These are phyloP conservation scores for Artibeus lituratus DNA, from an alignment of 2,797 vertebrate species.

Conservation along the genomic window DNA sequence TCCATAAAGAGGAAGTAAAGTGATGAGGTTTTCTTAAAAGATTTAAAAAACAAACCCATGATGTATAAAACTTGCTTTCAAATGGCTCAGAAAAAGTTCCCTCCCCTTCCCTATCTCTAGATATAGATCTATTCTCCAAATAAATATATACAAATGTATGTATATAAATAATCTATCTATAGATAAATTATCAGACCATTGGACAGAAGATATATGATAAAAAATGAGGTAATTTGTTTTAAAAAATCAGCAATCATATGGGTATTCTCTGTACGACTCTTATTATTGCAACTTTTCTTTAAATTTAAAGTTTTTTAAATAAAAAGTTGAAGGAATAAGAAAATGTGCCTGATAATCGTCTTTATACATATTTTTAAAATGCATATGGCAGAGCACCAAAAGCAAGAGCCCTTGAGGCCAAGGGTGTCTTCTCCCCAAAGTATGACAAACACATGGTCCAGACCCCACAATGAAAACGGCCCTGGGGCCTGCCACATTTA, in stretches of 20 bases:
- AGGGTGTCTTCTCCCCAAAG: not conserved
- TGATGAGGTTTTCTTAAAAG: not conserved
- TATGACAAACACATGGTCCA: not conserved
- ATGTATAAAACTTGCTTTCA: not conserved
- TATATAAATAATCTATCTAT: not conserved
- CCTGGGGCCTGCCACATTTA: not conserved
- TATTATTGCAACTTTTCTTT: not conserved
- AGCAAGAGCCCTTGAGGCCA: not conserved
- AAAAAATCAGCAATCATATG: not conserved
- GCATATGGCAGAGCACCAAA: not conserved
- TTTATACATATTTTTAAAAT: not conserved
- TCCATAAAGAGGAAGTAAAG: not conserved
- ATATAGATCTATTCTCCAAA: not conserved
- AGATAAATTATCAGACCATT: not conserved
- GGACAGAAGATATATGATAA: constrained; percentile 1
- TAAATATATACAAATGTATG: not conserved
- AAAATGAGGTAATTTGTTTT: not conserved
- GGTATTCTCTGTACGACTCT: not conserved
- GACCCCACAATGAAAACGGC: not conserved
- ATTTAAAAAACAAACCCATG: not conserved
- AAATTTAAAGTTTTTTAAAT: not conserved
- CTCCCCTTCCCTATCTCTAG: not conserved
- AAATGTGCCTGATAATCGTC: not conserved
- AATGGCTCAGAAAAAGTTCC: not conserved
- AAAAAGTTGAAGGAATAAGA: not conserved